A percentile compares a stretch with the other conserved stretches of the same genome.
phyloP scores from a whole-genome alignment of 2,797 vertebrate genomes.

The Anguilla pacifica region DNA sequence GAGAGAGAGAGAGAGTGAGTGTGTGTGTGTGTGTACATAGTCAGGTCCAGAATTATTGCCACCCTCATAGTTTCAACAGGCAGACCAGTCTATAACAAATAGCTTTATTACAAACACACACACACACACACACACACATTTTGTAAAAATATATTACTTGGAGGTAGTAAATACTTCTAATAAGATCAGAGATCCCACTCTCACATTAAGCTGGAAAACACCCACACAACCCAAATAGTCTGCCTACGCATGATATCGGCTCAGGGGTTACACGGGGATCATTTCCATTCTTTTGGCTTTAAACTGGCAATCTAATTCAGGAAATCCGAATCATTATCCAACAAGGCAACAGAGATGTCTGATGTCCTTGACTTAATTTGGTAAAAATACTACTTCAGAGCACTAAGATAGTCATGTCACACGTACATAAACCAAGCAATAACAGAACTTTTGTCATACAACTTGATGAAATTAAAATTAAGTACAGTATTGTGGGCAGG shows the following conservation, averaged over 20 bases:
- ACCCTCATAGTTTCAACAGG: background rate
- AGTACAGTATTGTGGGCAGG: background rate
- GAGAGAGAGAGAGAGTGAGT: too few species aligned
- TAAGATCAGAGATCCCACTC: constrained; percentile 4
- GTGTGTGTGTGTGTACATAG: background rate
- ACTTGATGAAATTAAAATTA: background rate
- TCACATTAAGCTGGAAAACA: constrained; percentile 12
- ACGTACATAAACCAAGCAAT: background rate
- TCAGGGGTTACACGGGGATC: constrained; percentile 22
- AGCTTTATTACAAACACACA: background rate
- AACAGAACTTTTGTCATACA: background rate
- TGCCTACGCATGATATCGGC: constrained; percentile 17
- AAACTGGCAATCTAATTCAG: constrained; percentile 49
- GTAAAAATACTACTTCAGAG: background rate
- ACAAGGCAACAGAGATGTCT: constrained; percentile 21
- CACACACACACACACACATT: background rate
- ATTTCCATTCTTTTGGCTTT: constrained; percentile 36
- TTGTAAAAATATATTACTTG: background rate
- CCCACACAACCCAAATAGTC: background rate
- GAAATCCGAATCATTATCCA: constrained; percentile 34
- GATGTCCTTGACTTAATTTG: background rate
- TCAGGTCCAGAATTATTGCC: background rate
- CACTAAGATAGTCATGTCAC: background rate
- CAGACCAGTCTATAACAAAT: background rate
- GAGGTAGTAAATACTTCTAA: background rate